phyloP scores from a whole-genome alignment of 2,113 vertebrate species.

The Rhadina sibilatrix region DNA sequence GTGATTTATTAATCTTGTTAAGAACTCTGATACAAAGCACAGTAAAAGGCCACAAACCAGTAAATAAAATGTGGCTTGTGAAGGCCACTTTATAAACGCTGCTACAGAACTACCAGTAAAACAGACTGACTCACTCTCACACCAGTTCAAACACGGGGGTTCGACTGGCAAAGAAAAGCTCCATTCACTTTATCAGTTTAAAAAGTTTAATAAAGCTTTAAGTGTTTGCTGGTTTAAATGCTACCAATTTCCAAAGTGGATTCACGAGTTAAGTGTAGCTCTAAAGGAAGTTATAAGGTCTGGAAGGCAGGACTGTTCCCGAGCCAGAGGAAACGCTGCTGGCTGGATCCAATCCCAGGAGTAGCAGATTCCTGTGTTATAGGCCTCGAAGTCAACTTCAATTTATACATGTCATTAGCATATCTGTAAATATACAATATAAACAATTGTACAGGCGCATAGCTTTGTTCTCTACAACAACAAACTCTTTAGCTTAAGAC shows the following conservation, averaged over 20 bases:
- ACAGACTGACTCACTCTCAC: constrained; percentile 70
- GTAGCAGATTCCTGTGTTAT: constrained; percentile 76
- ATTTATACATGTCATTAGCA: constrained; percentile 88
- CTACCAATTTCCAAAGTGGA: constrained; percentile 66
- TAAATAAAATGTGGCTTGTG: constrained; percentile 82
- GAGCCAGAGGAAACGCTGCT: constrained; percentile 70
- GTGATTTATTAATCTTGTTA: constrained; percentile 99
- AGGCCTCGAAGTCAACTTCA: constrained; percentile 76
- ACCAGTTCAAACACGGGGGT: constrained; percentile 65
- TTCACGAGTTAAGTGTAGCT: constrained; percentile 43
- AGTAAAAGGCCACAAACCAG: constrained; percentile 93
- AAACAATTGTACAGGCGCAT: constrained; percentile 89
- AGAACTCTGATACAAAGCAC: constrained; percentile 98
- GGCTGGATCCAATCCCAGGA: constrained; percentile 54
- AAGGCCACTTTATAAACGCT: constrained; percentile 79
- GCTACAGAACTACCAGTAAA: constrained; percentile 70
- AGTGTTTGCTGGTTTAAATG: constrained; percentile 74
- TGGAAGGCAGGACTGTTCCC: constrained; percentile 73
- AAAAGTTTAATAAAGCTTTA: constrained; percentile 77
- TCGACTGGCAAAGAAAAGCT: constrained; percentile 80
- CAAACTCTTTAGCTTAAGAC: constrained; percentile 82
- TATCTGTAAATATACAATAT: constrained; percentile 87
- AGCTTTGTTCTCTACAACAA: constrained; percentile 86
- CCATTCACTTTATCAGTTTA: constrained; percentile 69
- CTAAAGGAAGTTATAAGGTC: constrained; percentile 60